Evolutionary conservation across 2,113 vertebrate species (phyloP), one percentile per base, ranked within the genome.

Genomic region (Megatriorchis doriae): DNA sequence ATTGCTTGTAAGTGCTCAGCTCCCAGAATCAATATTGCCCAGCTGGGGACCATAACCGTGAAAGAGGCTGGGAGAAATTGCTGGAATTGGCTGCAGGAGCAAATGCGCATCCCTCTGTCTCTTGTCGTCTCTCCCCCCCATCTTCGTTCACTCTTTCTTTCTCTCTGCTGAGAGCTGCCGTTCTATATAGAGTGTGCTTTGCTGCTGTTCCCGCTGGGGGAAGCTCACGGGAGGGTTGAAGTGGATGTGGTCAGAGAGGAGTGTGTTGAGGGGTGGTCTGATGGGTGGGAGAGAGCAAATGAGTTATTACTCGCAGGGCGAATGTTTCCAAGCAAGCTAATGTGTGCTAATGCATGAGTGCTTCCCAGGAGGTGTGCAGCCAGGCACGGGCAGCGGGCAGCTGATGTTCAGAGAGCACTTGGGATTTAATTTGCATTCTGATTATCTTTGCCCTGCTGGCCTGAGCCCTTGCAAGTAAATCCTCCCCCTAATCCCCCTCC

Each of bases 391-490:
- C 94, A 50, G 71, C 40, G 78, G 81, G 70, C 96, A 93, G 93
- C 95, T 81, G 93, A 90, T 77, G 89, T 71, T 62, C 85, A 2
- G 36, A 17, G 79, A 90, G 93, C 90, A 7, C 88, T 83, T 43
- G 75, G 90, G 90, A 67, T 84, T 81, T 47, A 22, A 93, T 96
- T 94, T 96, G 93, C 96, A 95, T 96, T 83, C 96, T 94, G 75
- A 96, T 96, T 90, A 78, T 96, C 94, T 88, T n/a, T 90, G 81
- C 88, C 96, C 93, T 96, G 92, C 92, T 52, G 95, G 93, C 96
- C 95, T 38, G 85, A 97, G 96, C 85, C 95, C 95, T 63, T 26
- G 92, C 92, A 19, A 93, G 96, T 88, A 74, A 96, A 96, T 95
- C 85, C 95, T 83, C 16, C 38, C 72, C 90, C 82, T 95, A 63